Conservation (phyloP, 2,888 invertebrate species). For the Clunio marinus region DNA sequence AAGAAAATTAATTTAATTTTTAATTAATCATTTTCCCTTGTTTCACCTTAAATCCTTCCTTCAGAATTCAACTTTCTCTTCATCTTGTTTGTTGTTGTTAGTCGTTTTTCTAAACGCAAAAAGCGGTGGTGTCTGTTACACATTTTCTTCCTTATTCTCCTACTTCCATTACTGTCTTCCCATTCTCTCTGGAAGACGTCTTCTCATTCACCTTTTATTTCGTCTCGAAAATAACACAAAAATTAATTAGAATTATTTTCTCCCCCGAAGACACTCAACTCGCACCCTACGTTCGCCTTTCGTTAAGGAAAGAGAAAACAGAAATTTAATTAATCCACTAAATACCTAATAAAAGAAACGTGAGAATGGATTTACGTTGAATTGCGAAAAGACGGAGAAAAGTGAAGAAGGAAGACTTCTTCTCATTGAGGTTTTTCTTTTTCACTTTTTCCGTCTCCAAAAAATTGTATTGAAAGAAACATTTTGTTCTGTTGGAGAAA, state of each 20-base stretch:
- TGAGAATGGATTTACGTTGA: conserved; percentile 27
- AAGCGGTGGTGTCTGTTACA: conserved; percentile 26
- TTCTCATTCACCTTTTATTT: conserved; percentile 28
- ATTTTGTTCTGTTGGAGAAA: not conserved
- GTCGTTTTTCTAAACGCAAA: not conserved
- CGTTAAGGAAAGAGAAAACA: not conserved
- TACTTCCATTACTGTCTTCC: conserved; percentile 26
- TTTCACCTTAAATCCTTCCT: conserved; percentile 36
- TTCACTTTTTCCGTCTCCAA: conserved; percentile 5
- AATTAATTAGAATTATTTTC: conserved; percentile 39
- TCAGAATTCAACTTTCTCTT: conserved; percentile 24
- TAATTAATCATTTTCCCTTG: conserved; percentile 39
- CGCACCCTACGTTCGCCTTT: not conserved
- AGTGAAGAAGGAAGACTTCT: not conserved
- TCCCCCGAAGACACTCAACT: not conserved
- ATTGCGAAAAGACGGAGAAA: not conserved
- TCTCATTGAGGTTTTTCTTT: no score
- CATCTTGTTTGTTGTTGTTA: conserved; percentile 12
- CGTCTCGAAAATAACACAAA: conserved; percentile 38
- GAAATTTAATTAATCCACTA: conserved; percentile 40
- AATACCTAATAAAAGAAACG: conserved; percentile 39
- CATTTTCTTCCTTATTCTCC: conserved; percentile 1
- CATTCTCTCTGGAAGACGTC: not conserved
- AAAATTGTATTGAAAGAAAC: not conserved
- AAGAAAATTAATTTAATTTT: conserved; percentile 38